phyloP scores from a whole-genome alignment of 2,113 vertebrate species.

The Triplophysa dalaica region DNA sequence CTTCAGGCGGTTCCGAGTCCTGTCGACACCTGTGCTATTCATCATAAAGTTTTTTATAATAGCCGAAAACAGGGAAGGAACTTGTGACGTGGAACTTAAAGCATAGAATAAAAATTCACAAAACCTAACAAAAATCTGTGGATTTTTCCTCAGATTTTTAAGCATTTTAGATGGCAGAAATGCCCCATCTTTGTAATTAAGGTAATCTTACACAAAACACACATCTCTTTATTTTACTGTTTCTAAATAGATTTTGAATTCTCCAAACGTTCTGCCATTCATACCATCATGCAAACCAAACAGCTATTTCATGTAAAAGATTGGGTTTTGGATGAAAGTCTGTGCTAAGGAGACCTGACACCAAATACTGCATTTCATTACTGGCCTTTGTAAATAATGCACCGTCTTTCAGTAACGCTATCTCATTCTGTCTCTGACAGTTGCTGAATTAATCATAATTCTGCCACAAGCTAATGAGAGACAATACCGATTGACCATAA shows the following conservation, averaged over 20 bases:
- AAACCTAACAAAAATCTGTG: neutral
- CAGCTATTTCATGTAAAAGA: neutral
- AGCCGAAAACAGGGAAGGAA: neutral
- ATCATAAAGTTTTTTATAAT: slow-evolving; percentile 25
- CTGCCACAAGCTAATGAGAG: slow-evolving; percentile 30
- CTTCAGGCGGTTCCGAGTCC: slow-evolving; percentile 23
- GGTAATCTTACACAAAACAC: neutral
- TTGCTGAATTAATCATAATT: slow-evolving; percentile 45
- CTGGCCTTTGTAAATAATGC: slow-evolving; percentile 44
- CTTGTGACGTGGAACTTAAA: neutral
- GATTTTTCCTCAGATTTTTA: neutral
- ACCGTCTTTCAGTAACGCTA: slow-evolving; percentile 15
- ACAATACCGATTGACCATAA: neutral
- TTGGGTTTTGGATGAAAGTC: slow-evolving; percentile 12
- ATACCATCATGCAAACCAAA: neutral
- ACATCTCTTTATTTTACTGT: neutral
- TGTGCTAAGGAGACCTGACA: neutral
- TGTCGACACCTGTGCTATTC: slow-evolving; percentile 12
- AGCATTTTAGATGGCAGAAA: too few relatives aligned
- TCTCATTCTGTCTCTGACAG: slow-evolving; percentile 29
- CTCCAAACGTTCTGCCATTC: neutral
- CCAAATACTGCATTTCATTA: slow-evolving; percentile 17
- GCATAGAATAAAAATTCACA: neutral
- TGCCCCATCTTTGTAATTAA: neutral
- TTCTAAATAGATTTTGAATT: neutral